Conservation (phyloP, 1,140 invertebrate genomes). For the Aphaenogaster ashmeadi region DNA sequence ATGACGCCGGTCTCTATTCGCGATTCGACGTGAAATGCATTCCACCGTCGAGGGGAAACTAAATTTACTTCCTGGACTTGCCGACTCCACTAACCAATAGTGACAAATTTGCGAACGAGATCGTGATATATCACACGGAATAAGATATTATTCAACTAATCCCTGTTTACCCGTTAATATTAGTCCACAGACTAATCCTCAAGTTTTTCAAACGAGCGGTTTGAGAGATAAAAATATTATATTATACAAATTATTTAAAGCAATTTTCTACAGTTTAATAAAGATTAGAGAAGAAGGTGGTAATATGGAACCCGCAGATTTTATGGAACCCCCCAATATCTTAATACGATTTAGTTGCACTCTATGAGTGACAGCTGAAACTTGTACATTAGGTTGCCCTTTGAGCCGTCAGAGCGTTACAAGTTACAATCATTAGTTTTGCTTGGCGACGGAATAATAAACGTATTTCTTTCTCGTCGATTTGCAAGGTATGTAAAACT, state of each 20-base stretch:
- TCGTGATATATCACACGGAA: not conserved
- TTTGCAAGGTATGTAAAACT: no score
- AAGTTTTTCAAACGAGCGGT: not conserved
- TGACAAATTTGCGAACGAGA: not conserved
- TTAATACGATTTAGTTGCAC: no score
- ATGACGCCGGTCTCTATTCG: slow-evolving; percentile 11
- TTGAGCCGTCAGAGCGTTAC: no score
- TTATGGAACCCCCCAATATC: no score
- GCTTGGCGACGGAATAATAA: no score
- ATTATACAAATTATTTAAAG: not conserved
- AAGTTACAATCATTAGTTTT: no score
- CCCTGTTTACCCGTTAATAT: not conserved
- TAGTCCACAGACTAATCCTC: not conserved
- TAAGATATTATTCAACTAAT: not conserved
- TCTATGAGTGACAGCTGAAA: no score
- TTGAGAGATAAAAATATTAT: not conserved
- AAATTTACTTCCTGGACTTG: slow-evolving; percentile 2
- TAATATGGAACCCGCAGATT: no score
- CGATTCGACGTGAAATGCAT: not conserved
- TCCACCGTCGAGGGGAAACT: not conserved
- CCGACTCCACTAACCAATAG: not conserved
- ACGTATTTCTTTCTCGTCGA: no score
- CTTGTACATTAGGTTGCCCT: no score
- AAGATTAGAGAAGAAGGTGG: no score
- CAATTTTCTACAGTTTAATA: not conserved